Evolutionary conservation across 1,140 invertebrate species (phyloP).

Genomic region (Euborellia annulipes): DNA sequence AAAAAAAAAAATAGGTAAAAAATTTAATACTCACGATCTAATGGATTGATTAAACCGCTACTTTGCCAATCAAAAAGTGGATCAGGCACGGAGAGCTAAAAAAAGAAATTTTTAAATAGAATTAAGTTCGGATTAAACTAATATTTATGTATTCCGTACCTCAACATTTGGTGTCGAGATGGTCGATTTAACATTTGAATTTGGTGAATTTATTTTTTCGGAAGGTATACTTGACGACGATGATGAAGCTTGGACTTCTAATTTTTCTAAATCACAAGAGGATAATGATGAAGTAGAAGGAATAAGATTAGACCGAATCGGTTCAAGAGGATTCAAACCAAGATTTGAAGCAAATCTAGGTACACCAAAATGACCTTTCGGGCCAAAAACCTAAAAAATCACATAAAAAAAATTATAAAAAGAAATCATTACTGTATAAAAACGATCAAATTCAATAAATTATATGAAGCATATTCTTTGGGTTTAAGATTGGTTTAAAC

Average conservation of each 20-base stretch:
- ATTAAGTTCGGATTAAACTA: background rate
- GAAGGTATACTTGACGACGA: background rate
- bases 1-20: too few species aligned
- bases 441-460: background rate
- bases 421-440: background rate
- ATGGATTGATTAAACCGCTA: slow-evolving; percentile 43
- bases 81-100: slow-evolving; percentile 31
- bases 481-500: too few species aligned
- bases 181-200: background rate
- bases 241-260: slow-evolving; percentile 20
- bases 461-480: background rate
- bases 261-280: slow-evolving; percentile 14
- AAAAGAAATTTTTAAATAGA: slow-evolving; percentile 7
- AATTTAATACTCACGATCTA: slow-evolving; percentile 48
- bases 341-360: slow-evolving; percentile 65
- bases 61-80: slow-evolving; percentile 49
- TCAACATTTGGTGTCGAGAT: too few species aligned
- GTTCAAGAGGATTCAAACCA: slow-evolving; percentile 54
- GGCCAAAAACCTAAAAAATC: slow-evolving; percentile 50
- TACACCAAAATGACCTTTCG: slow-evolving; percentile 57
- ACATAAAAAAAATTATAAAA: background rate
- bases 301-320: slow-evolving; percentile 39
- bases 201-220: background rate
- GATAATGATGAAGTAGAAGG: slow-evolving; percentile 19
- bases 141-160: background rate